Percentiles rank a stretch among this genome's conserved stretches.
Conservation (phyloP, 2,888 invertebrate genomes). For the Amiota communis region DNA sequence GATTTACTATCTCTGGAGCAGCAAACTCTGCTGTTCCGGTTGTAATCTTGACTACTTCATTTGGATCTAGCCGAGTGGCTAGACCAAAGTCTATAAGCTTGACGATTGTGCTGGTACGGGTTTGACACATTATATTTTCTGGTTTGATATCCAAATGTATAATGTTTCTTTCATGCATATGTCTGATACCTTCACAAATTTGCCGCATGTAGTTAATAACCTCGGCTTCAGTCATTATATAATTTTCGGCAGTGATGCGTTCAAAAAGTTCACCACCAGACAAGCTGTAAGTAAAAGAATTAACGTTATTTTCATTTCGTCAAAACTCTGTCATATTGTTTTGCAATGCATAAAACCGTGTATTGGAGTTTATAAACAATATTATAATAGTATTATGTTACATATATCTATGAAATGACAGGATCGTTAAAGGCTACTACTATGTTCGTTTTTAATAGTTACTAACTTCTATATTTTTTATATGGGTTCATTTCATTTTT, state of each 20-base stretch:
- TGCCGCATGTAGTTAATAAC: constrained; percentile 99
- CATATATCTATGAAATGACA: neutral
- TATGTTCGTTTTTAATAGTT: neutral
- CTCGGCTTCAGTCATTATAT: constrained; percentile 98
- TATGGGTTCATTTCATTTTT: no score
- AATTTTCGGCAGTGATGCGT: constrained; percentile 97
- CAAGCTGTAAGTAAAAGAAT: constrained; percentile 77
- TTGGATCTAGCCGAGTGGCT: constrained; percentile 97
- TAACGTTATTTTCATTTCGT: neutral
- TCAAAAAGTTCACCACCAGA: constrained; percentile 99
- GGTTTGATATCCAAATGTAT: constrained; percentile 98
- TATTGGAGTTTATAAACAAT: no score
- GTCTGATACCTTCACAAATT: constrained; percentile 96
- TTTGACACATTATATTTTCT: constrained; percentile 99
- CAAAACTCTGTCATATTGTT: neutral
- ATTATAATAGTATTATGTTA: no score
- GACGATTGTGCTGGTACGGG: constrained; percentile 93
- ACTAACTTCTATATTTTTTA: neutral
- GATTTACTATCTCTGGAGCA: constrained; percentile 98
- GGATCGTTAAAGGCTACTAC: neutral
- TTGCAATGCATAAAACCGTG: no score
- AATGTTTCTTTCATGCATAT: constrained; percentile 99
- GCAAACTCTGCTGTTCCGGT: constrained; percentile 99
- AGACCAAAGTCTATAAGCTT: constrained; percentile 99
- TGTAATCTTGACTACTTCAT: constrained; percentile 98